Evolutionary conservation across 2,888 invertebrate genomes (phyloP), one percentile per base, ranked within the genome.

Genomic region (Tribolium freemani): DNA sequence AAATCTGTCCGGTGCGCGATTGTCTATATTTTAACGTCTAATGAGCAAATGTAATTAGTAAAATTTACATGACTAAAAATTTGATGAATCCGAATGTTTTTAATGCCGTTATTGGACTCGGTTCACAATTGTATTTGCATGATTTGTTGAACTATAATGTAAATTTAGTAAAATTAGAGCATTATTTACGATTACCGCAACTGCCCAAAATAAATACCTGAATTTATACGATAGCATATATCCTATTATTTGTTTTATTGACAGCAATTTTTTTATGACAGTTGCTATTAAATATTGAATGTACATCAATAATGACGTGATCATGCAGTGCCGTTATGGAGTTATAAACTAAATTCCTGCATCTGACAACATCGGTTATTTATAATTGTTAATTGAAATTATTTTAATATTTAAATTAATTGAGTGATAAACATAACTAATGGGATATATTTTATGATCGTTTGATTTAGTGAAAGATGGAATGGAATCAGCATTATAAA

Each of bases 111-210:
- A 68, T 68, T 46, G 26, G 20, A 56, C 66, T 69, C 21, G 68
- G 51, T 69, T 69, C 57, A 54, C 64, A 73, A 69, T 66, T 67
- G 64, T 69, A 56, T 68, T 69, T 69, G 63, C 61, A 63, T 74
- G 74, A 76, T 76, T 76, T 74, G 74, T 76, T 74, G 63, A 67
- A 73, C 66, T 73, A 48, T 71, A 76, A 76, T 75, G 76, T 70
- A 75, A 73, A 75, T 76, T 76, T 73, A 75, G 73, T 76, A 69
- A 76, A 76, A 69, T 68, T 66, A 46, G 53, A 68, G 50, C 71
- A 73, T 75, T 72, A 76, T 74, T 76, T 76, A 75, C 46, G 69
- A 54, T 64, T 54, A 69, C 71, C 73, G 58, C 69, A 69, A 69
- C 60, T 64, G 69, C 69, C 66, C 53, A 66, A 69, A 73, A 73